Evolutionary conservation across 2,888 invertebrate genomes (phyloP), one percentile per base, ranked within the genome.

Genomic region (Drymonia ruficornis): DNA sequence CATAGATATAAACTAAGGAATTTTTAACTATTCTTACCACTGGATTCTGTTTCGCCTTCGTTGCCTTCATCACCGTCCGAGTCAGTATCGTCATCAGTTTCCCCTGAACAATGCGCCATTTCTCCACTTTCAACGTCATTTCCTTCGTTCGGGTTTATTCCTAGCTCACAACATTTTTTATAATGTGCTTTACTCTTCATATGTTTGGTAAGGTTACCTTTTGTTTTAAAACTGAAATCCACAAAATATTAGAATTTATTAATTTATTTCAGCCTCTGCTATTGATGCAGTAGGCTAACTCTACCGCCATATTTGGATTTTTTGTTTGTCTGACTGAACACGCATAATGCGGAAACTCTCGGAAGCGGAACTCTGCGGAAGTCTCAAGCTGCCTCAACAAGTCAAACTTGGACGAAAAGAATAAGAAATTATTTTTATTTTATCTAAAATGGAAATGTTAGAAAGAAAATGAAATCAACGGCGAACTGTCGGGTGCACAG

Each of bases 101-200:
- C 94, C 9, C 93, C 94, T 0, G 94, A 94, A 68, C 94, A 78
- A 73, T 92, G 81, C 63, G 89, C 66, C 84, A 87, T 72, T 60
- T 94, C 94, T 12, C 93, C 93, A 55, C 94, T 93, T 9, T 94
- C 94, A 53, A 88, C 91, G 23, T 95, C 95, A 65, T 93, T 94
- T 3, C 94, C 95, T 67, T 96, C 96, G 48, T 95, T 95, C 0
- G 97, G 97, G 76, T 94, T 94, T 64, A 97, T 96, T 61, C 96
- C 97, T 69, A 96, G 93, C 76, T 98, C 97, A 28, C 96, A 94
- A 86, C 98, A 98, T 81, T 97, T 98, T 86, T 98, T 98, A 77
- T 97, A 97, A 86, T 99, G 99, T 1, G 98, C 96, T 91, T 99
- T 99, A 55, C 99, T 99, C 84, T 99, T 98, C 97, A 99, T 98